phyloP scores from a whole-genome alignment of 2,113 vertebrate genomes.

The Macroglossus sobrinus region DNA sequence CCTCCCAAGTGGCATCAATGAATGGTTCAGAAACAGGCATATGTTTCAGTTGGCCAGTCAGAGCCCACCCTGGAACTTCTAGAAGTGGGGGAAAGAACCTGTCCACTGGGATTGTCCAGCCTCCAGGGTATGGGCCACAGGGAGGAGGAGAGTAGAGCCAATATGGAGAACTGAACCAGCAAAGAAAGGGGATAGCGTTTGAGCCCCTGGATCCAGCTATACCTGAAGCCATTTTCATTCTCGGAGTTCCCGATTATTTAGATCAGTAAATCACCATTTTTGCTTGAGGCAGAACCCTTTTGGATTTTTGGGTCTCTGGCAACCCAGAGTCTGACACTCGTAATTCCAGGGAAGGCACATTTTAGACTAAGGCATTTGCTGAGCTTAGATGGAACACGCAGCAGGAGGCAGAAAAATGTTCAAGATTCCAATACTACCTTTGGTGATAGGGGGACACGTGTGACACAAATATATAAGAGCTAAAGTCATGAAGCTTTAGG shows the following conservation, averaged over 20 bases:
- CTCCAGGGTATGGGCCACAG: background rate
- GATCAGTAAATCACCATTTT: background rate
- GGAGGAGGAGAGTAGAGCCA: background rate
- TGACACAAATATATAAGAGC: background rate
- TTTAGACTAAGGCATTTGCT: background rate
- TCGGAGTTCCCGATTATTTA: background rate
- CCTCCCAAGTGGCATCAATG: background rate
- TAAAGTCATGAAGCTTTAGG: background rate
- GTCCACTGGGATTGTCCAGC: background rate
- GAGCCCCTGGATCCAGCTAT: background rate
- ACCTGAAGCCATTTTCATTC: background rate
- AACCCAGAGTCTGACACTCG: background rate
- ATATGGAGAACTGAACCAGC: background rate
- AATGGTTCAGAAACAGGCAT: background rate
- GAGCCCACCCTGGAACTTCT: background rate
- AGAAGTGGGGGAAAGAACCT: background rate
- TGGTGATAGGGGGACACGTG: no score
- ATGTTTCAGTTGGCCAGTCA: background rate
- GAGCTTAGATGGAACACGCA: background rate
- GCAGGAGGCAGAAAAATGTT: background rate
- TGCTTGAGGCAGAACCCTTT: background rate
- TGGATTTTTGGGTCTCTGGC: background rate
- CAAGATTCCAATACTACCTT: background rate
- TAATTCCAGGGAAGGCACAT: background rate
- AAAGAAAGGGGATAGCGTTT: no score